Base-by-base conservation (phyloP, 1,140 invertebrate genomes). In the Chymomyza costata region DNA sequence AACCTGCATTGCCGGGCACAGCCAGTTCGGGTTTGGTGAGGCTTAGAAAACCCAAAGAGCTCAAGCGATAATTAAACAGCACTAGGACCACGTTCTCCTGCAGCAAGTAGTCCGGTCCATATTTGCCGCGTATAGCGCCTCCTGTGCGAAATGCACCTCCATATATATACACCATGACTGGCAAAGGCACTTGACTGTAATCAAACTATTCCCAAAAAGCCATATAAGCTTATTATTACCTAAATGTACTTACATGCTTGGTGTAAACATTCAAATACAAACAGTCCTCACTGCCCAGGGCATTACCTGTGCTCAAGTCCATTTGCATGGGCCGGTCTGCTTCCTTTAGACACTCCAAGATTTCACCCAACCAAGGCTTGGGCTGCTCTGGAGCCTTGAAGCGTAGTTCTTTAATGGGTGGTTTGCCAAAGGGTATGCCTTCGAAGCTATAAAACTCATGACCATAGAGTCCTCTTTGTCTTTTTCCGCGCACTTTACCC, bases 111-210 rank as follows among this genome's bases (percentile, higher is more conserved):
- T 91, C 89, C 3, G 90, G 89, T 1, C 90, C 89, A 54, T 90
- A 90, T 0, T 84, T 57, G 3, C 44, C 6, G 3, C 48, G 55
- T 0, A 55, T 21, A 1, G 60, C 88, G 1, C 87, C 88, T 0
- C 89, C 89, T 6, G 70, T 55, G 2, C 83, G 65, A 66, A 92
- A 92, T 17, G 82, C 88, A 2, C 93, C 93, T 1, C 92, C 92
- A 74, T 93, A 90, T 16, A 94, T 88, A 82, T 87, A 93, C 0
- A 93, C 87, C 70, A 94, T 87, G 0, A 94, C 92, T 0, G 92
- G 89, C 25, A 84, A 17, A 2, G 56, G 73, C 0, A 31, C n/a
- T 59, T 53, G 1, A 39, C 8, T 7, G 17, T 32, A n/a, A 25
- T 80, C 64, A 1, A 80, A 73, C 73, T 78, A 13, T 28, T 28